Conservation (phyloP, 1,140 invertebrate genomes). For the Heterodera schachtii region DNA sequence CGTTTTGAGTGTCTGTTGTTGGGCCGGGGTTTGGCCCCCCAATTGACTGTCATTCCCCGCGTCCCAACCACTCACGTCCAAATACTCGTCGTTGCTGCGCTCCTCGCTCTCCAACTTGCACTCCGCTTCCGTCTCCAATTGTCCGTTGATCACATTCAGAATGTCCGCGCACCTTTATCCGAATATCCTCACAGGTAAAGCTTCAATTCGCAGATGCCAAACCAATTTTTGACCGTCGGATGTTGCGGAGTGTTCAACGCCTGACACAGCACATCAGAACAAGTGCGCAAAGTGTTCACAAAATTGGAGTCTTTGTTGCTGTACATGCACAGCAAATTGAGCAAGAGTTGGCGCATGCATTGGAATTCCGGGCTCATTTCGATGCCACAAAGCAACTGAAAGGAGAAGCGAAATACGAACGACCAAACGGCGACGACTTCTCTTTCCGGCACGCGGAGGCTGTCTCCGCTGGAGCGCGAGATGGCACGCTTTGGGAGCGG, state of each 20-base stretch:
- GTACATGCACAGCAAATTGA: constrained; percentile 62
- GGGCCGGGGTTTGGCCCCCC: not conserved
- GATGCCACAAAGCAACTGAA: constrained; percentile 59
- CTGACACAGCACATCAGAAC: constrained; percentile 56
- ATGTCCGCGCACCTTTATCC: constrained; percentile 60
- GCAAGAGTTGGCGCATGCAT: constrained; percentile 62
- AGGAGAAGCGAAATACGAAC: constrained; percentile 43
- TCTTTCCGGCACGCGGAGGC: constrained; percentile 62
- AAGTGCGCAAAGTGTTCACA: constrained; percentile 60
- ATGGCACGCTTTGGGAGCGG: constrained; percentile 64
- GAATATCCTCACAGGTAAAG: not conserved
- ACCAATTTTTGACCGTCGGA: constrained; percentile 62
- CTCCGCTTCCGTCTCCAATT: constrained; percentile 63
- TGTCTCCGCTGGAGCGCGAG: constrained; percentile 61
- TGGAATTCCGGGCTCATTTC: constrained; percentile 66
- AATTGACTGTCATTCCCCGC: constrained; percentile 12
- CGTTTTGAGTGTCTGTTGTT: constrained; percentile 2
- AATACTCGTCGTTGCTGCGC: constrained; percentile 64
- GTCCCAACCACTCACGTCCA: constrained; percentile 53
- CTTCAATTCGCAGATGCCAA: constrained; percentile 12
- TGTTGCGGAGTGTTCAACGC: constrained; percentile 65
- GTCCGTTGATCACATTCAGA: constrained; percentile 57
- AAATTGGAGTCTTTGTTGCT: constrained; percentile 57
- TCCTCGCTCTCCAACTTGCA: constrained; percentile 59
- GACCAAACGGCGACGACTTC: constrained; percentile 47